Percentiles rank a stretch among this genome's conserved stretches.
These are phyloP conservation scores for Heliangelus exortis DNA, from an alignment of 2,797 vertebrate species.

Conservation along the genomic window DNA sequence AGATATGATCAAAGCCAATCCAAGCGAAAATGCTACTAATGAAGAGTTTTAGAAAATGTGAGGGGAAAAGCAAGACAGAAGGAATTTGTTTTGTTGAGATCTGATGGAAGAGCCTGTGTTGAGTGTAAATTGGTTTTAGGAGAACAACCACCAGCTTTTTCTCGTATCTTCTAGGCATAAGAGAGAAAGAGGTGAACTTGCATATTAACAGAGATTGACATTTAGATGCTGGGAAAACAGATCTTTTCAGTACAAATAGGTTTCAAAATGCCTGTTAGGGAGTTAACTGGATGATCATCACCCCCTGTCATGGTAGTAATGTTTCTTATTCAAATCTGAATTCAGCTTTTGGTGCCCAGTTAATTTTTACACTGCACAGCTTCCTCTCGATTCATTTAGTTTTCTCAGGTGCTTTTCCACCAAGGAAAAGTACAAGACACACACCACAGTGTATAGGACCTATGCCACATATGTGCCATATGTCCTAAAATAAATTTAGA, in stretches of 20 bases:
- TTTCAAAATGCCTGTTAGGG: not conserved
- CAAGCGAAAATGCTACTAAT: not conserved
- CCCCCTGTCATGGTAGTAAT: not conserved
- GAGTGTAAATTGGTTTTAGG: not conserved
- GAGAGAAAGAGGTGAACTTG: not conserved
- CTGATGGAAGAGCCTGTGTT: not conserved
- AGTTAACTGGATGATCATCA: rapidly evolving
- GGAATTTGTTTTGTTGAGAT: not conserved
- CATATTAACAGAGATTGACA: not conserved
- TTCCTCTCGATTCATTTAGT: not conserved
- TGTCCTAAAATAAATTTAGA: not conserved
- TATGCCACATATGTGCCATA: rapidly evolving
- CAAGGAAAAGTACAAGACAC: not conserved
- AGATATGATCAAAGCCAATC: not conserved
- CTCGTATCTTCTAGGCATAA: not conserved
- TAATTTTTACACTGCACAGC: not conserved
- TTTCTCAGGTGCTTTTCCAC: not conserved
- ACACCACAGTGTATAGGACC: not conserved
- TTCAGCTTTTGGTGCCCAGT: not conserved
- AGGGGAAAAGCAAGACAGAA: not conserved
- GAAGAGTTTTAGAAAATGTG: not conserved
- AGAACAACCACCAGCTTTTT: not conserved
- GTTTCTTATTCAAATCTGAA: not conserved
- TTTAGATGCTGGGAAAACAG: not conserved
- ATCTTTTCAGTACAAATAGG: not conserved